Base-by-base conservation (phyloP, 1,140 invertebrate species). In the Saccostrea echinata region DNA sequence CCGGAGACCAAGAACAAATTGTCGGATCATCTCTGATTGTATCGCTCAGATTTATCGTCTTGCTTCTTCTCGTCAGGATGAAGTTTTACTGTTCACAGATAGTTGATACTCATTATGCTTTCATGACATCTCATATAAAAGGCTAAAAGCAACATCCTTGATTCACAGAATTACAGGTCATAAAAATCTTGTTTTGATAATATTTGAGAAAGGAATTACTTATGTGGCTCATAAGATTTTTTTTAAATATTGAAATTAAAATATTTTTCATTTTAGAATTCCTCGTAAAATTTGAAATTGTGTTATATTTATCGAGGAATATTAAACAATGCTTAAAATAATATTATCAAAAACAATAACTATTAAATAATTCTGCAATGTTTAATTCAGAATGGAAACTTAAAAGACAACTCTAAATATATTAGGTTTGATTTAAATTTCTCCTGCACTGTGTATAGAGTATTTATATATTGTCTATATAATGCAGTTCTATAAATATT, bases 81-180 rank as follows among this genome's bases (percentile, higher is more conserved):
- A 71, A 88, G 68, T 55, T 30, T 30, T 55, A 76, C 35, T 24
- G 84, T 84, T 84, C 52, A 88, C 82, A 84, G 71, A 88, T 88
- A 84, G 82, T 88, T 80, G 82, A 84, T 84, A 68, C 84, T 88
- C 86, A 88, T 88, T 88, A 88, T 55, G 43, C 33, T 88, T 88
- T 84, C 83, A 76, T 55, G 82, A 88, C 86, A 88, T 88, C 64
- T 76, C 68, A 30, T 76, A 76, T 76, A 33, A 76, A 76, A 76
- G 24, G 30, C 24, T 30, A 33, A 76, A 33, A 8, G 30, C 68
- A 76, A 76, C 27, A 24, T 76, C 68, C n/a, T 33, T 33, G 68
- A 76, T 76, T 76, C 68, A 76, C 68, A 27, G 68, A 13, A 76
- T 76, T 76, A 76, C 68, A 76, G 68, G 6, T 76, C 68, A 76